Base-by-base conservation (phyloP, 2,797 vertebrate species). In the Cyclura pinguis region DNA sequence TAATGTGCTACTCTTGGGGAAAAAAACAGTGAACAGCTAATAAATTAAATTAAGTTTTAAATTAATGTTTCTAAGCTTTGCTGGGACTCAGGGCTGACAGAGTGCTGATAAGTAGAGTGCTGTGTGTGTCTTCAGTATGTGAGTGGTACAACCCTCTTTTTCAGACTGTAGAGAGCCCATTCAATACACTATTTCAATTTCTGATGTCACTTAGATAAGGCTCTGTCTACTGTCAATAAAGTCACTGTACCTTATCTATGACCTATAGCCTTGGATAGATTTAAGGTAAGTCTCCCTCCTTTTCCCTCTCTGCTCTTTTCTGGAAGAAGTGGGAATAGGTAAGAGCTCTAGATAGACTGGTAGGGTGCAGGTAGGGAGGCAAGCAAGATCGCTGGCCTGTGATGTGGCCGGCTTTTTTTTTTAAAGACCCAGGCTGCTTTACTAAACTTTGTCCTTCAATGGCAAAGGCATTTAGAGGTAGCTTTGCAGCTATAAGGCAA, bases 121-220 rank as follows among this genome's bases (percentile, higher is more conserved):
- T 35, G 20, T 52, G 77, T 52, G 77, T 32, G 76, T 6, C 18
- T 62, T 59, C 59, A 59, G 84, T 8, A 24, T 42, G 42, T 52
- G 59, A 13, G n/a, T 27, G 42, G 3, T 55, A 29, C 62, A 1
- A 64, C 0, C 18, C 32, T 7, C 86, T 64, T 64, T 0, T 80
- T 29, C 42, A 55, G 22, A 35, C 83, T 69, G 59, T 4, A 86
- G 57, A 67, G 72, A 95, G 42, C 90, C 80, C 88, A 91, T 94
- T 96, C 82, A 38, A 81, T 93, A 94, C 97, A 95, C 94, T 93
- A 91, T 95, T 96, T 95, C 94, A 89, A 93, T 86, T 93, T 38
- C 78, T 22, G 94, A 93, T 95, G 91, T 89, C 84, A 81, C 87
- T 95, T 91, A 96, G 97, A 97, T 96, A 95, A 96, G 88, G 92